Percentiles rank a stretch among this genome's conserved stretches.
Conservation (phyloP, 2,797 vertebrate species). For the Sylvia borin region DNA sequence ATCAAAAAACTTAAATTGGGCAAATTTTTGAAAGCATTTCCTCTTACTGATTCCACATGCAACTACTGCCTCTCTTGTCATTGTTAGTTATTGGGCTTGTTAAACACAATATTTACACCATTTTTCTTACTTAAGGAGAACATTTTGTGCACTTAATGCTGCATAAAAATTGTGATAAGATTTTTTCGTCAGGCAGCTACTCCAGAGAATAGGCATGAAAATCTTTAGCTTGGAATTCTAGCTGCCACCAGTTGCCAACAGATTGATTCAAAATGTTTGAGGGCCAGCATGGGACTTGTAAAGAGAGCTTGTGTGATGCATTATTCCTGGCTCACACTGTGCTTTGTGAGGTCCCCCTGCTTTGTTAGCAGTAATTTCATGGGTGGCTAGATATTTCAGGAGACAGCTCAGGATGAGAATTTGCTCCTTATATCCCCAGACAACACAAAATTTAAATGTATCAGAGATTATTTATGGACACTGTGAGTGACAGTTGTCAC, state of each 20-base stretch:
- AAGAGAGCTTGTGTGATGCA: neutral
- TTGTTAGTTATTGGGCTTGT: neutral
- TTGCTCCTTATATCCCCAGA: neutral
- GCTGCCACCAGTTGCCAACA: neutral
- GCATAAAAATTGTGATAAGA: neutral
- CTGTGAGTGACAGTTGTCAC: neutral
- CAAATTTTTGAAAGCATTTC: neutral
- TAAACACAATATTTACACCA: neutral
- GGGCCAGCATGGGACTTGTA: neutral
- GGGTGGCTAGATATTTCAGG: neutral
- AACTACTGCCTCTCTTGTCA: neutral
- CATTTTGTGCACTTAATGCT: neutral
- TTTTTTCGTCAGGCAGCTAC: neutral
- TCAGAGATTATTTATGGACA: neutral
- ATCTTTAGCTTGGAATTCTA: neutral
- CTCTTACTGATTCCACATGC: neutral
- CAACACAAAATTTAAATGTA: neutral
- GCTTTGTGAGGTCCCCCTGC: neutral
- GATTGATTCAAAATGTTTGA: neutral
- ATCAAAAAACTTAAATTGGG: neutral
- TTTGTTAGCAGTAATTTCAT: neutral
- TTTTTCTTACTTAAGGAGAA: neutral
- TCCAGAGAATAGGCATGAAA: neutral
- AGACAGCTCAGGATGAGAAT: neutral
- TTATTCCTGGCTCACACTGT: neutral